phyloP scores from a whole-genome alignment of 1,140 invertebrate species.

The Eufriesea mexicana region DNA sequence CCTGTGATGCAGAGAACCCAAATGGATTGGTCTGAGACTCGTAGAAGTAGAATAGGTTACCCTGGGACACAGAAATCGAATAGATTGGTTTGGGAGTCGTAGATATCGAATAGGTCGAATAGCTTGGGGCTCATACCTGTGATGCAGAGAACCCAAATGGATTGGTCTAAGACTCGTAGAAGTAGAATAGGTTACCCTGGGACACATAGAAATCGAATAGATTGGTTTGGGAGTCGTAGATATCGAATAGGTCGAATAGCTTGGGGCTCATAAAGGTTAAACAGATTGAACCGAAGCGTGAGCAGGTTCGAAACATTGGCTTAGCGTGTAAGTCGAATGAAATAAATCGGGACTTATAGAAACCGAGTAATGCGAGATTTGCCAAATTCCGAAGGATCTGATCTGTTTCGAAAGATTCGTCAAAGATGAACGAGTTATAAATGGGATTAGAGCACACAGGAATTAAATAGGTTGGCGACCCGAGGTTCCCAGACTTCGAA shows the following conservation, averaged over 20 bases:
- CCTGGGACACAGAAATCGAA: not conserved
- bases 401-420: not conserved
- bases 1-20: not conserved
- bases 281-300: not conserved
- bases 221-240: constrained; percentile 1
- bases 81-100: not conserved
- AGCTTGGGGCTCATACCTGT: not conserved
- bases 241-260: not conserved
- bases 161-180: not conserved
- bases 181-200: not conserved
- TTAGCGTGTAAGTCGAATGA: not conserved
- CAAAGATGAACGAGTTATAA: not conserved
- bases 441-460: too few species aligned
- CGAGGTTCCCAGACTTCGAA: too few species aligned
- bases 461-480: too few species aligned
- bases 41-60: not conserved
- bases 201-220: not conserved
- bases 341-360: not conserved
- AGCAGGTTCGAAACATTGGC: not conserved
- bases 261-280: not conserved
- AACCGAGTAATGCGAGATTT: not conserved
- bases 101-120: not conserved
- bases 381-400: not conserved
- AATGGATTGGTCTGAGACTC: not conserved
- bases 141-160: not conserved